Conservation (phyloP, 1,140 invertebrate species). For the Lasioglossum albipes region DNA sequence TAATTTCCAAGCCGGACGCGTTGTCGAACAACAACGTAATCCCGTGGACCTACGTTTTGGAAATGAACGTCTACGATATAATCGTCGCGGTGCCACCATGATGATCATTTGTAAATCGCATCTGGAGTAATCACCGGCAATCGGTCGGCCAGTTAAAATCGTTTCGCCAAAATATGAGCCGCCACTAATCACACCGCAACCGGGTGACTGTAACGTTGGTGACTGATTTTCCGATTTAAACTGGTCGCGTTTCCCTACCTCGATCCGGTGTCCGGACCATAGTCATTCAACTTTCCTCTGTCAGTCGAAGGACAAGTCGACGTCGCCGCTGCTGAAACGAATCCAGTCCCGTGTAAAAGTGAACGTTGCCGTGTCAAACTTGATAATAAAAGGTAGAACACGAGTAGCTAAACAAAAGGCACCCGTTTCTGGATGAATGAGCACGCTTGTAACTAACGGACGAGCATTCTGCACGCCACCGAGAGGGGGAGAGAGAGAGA, state of each 20-base stretch:
- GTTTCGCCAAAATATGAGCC: conserved; percentile 29
- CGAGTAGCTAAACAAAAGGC: conserved; percentile 5
- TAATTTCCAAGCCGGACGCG: neutral
- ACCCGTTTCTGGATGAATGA: conserved; percentile 6
- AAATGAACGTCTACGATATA: conserved; percentile 24
- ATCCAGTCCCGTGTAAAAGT: conserved; percentile 39
- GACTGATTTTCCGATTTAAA: conserved; percentile 51
- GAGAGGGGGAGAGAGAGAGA: no score
- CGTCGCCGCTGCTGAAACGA: conserved; percentile 28
- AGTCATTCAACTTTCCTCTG: conserved; percentile 63
- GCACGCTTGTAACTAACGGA: neutral
- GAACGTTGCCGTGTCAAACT: conserved; percentile 45
- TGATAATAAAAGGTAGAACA: conserved; percentile 43
- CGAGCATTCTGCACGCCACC: neutral
- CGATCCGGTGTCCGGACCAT: conserved; percentile 46
- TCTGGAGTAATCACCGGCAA: conserved; percentile 6
- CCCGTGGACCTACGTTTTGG: neutral
- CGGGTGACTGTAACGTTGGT: conserved; percentile 4
- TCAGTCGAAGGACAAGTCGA: conserved; percentile 43
- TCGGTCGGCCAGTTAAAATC: conserved; percentile 26
- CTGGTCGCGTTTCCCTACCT: conserved; percentile 61
- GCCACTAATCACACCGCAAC: conserved; percentile 34
- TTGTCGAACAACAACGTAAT: neutral
- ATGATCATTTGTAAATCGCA: conserved; percentile 19
- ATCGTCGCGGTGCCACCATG: neutral